These are phyloP conservation scores for Dicranocentrus wangi DNA, from an alignment of 2,888 invertebrate species.

Conservation along the genomic window DNA sequence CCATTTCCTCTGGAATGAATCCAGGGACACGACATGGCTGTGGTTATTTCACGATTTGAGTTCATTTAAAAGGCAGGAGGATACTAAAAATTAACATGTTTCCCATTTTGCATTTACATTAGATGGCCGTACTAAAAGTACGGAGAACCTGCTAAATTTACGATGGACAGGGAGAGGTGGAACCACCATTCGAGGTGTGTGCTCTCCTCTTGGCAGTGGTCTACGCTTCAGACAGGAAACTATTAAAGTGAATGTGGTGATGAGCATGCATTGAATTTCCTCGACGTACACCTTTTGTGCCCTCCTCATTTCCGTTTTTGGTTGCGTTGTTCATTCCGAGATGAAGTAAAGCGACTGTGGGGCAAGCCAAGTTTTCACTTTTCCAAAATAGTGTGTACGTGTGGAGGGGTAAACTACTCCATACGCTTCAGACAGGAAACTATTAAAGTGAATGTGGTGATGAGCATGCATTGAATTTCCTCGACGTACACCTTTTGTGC, in stretches of 20 bases:
- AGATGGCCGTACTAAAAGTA: constrained; percentile 34
- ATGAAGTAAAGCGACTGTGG: neutral
- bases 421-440: constrained; percentile 30
- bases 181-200: too few relatives aligned
- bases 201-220: too few relatives aligned
- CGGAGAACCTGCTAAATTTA: constrained; percentile 42
- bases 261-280: constrained; percentile 17
- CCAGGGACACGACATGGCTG: constrained; percentile 9
- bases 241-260: constrained; percentile 42
- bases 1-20: constrained; percentile 3
- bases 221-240: constrained; percentile 30
- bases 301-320: constrained; percentile 29
- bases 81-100: constrained; percentile 49
- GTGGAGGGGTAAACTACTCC: too few relatives aligned
- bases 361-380: too few relatives aligned
- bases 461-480: constrained; percentile 17
- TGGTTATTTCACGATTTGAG: constrained; percentile 10
- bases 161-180: constrained; percentile 51
- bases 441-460: constrained; percentile 42
- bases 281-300: constrained; percentile 7
- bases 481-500: constrained; percentile 35
- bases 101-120: constrained; percentile 28
- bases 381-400: too few relatives aligned
- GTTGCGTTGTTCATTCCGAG: constrained; percentile 15
- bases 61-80: constrained; percentile 13